phyloP scores from a whole-genome alignment of 2,797 vertebrate species.

The Spatula clypeata region DNA sequence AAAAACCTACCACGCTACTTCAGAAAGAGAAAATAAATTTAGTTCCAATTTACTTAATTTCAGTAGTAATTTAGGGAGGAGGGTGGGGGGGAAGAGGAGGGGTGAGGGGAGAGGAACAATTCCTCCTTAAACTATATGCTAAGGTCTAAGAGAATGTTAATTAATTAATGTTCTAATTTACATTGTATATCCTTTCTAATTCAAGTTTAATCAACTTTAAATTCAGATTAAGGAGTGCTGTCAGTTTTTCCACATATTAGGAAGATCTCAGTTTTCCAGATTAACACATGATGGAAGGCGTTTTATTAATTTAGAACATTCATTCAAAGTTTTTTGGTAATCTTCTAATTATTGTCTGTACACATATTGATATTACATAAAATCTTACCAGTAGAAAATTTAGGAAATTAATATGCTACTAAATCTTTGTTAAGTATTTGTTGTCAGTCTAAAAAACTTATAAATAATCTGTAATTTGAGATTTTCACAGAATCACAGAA shows the following conservation, averaged over 20 bases:
- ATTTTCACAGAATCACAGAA: background rate
- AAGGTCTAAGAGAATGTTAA: background rate
- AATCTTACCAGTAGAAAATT: background rate
- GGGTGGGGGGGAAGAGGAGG: background rate
- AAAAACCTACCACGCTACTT: background rate
- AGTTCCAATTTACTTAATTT: background rate
- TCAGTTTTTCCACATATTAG: background rate
- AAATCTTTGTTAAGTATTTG: background rate
- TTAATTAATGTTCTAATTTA: background rate
- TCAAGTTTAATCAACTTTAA: background rate
- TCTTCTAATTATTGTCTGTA: background rate
- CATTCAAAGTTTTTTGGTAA: background rate
- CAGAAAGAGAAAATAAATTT: background rate
- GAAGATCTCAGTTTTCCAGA: background rate
- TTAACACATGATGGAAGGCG: background rate
- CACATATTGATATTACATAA: background rate
- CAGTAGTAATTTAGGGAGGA: background rate
- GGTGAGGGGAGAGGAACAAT: background rate
- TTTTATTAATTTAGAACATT: background rate
- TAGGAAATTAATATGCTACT: background rate
- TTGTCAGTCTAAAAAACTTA: background rate
- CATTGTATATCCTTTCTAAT: background rate
- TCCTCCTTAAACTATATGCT: background rate
- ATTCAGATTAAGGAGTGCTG: background rate
- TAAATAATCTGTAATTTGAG: background rate